These are phyloP conservation scores for Melanargia galathea DNA, from an alignment of 2,888 invertebrate species.

Conservation along the genomic window DNA sequence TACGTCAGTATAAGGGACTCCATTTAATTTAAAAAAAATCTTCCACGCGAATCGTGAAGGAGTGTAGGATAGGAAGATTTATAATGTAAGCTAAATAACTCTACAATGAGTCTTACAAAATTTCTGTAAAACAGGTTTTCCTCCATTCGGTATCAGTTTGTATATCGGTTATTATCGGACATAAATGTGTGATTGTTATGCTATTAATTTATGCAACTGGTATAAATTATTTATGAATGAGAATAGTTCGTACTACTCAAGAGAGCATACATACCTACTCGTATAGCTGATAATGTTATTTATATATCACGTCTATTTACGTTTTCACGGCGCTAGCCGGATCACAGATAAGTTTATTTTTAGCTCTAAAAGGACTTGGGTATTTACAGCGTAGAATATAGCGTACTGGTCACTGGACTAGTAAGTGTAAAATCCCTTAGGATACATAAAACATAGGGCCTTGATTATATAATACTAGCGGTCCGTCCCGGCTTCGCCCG, in stretches of 20 bases:
- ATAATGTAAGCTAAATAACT: background rate
- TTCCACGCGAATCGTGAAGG: background rate
- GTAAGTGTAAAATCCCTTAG: constrained; percentile 24
- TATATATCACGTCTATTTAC: constrained; percentile 17
- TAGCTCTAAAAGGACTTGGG: constrained; percentile 20
- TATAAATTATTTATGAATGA: constrained; percentile 30
- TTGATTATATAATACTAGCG: constrained; percentile 5
- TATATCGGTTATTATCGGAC: constrained; percentile 13
- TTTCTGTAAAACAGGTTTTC: constrained; percentile 17
- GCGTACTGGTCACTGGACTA: too few species aligned
- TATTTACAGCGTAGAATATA: constrained; percentile 24
- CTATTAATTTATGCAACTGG: constrained; percentile 32
- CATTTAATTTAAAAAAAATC: background rate
- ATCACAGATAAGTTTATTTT: constrained; percentile 23
- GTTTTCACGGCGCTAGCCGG: constrained; percentile 27
- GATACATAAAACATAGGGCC: constrained; percentile 7
- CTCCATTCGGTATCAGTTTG: constrained; percentile 6
- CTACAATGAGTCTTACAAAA: constrained; percentile 8
- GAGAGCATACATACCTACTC: background rate
- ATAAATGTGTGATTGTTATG: constrained; percentile 23
- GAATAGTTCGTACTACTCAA: background rate
- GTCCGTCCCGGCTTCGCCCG: too few species aligned
- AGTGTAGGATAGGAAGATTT: constrained; percentile 7
- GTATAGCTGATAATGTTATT: background rate
- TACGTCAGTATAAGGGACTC: background rate